Conservation (phyloP, 2,797 vertebrate genomes). For the Cyclopterus lumpus region DNA sequence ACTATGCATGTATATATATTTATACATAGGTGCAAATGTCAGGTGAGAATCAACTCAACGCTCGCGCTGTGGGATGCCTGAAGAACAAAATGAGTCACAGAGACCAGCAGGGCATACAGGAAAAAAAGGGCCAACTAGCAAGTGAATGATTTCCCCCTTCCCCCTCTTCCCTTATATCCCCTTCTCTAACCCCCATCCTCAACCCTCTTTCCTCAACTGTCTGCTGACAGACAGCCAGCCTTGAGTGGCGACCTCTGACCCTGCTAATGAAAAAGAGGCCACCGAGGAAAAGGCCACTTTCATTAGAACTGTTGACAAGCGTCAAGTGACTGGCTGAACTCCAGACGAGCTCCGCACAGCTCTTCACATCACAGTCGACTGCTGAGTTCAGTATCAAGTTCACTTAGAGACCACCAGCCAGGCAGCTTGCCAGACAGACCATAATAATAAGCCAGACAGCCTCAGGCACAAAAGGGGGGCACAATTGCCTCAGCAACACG, state of each 20-base stretch:
- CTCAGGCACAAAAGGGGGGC: conserved; percentile 47
- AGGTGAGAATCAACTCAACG: neutral
- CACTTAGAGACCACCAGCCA: conserved; percentile 73
- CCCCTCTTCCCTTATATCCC: conserved; percentile 33
- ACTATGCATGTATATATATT: neutral
- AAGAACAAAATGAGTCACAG: conserved; percentile 6
- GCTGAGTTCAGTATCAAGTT: conserved; percentile 82
- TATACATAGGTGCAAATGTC: neutral
- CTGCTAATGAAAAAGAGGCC: conserved; percentile 83
- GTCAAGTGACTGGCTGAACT: conserved; percentile 76
- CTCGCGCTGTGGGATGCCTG: conserved; percentile 1
- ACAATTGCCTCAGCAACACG: conserved; percentile 61
- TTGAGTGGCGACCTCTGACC: conserved; percentile 76
- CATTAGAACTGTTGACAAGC: conserved; percentile 84
- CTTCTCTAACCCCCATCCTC: conserved; percentile 38
- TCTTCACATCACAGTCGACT: conserved; percentile 53
- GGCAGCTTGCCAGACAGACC: conserved; percentile 72
- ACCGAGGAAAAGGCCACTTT: conserved; percentile 76
- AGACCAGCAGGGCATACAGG: conserved; percentile 41
- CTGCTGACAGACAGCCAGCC: conserved; percentile 61
- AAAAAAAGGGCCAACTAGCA: conserved; percentile 40
- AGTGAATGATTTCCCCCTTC: conserved; percentile 57
- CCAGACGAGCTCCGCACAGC: conserved; percentile 59
- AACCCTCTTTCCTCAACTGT: conserved; percentile 56
- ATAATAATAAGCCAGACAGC: conserved; percentile 72